A percentile compares a stretch with the other conserved stretches of the same genome.
Conservation (phyloP, 2,888 invertebrate species). For the Frankliniella fusca region DNA sequence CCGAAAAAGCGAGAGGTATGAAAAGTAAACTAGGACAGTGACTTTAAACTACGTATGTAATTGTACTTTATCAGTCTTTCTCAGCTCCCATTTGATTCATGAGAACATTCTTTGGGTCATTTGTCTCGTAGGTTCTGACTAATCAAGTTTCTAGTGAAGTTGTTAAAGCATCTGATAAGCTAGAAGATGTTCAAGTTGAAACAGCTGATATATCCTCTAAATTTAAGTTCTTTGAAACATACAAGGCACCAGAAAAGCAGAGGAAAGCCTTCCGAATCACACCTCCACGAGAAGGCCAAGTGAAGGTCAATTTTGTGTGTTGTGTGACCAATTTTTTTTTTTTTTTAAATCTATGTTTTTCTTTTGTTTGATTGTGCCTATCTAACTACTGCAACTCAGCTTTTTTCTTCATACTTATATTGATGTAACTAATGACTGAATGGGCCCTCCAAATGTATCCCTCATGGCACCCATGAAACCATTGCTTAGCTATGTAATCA, state of each 20-base stretch:
- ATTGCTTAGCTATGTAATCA: no score
- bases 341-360: not conserved
- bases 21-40: no score
- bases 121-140: constrained; percentile 29
- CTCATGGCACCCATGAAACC: no score
- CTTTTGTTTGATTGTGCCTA: no score
- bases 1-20: constrained; percentile 40
- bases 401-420: no score
- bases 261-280: constrained; percentile 80
- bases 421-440: no score
- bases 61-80: constrained; percentile 31
- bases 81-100: constrained; percentile 30
- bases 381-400: no score
- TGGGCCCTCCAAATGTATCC: no score
- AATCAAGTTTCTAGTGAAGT: constrained; percentile 55
- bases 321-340: no score
- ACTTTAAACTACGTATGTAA: not conserved
- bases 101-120: constrained; percentile 27
- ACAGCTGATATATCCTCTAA: constrained; percentile 79
- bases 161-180: constrained; percentile 65
- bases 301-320: constrained; percentile 52
- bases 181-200: constrained; percentile 73
- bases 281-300: constrained; percentile 76
- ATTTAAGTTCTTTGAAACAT: constrained; percentile 89
- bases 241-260: constrained; percentile 64